Evolutionary conservation across 2,113 vertebrate genomes (phyloP).

Genomic region (Limanda limanda): DNA sequence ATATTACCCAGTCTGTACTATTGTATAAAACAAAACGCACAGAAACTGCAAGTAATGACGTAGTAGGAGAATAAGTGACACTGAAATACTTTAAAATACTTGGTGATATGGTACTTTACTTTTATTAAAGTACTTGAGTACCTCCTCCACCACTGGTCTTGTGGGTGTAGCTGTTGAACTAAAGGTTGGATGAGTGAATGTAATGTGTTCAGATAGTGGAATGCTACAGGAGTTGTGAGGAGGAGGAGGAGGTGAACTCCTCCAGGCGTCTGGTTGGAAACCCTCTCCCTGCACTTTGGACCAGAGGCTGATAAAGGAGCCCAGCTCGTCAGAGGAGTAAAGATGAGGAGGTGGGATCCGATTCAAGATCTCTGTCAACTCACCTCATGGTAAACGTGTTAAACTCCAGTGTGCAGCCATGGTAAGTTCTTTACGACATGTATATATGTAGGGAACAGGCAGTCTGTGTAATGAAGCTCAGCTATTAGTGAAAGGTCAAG

Average conservation of each 20-base stretch:
- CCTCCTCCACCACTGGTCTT: no score
- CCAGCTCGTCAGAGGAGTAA: slow-evolving; percentile 4
- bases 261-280: slow-evolving; percentile 39
- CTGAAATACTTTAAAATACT: no score
- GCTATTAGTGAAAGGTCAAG: not conserved
- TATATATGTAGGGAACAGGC: not conserved
- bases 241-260: slow-evolving; percentile 48
- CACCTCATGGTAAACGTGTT: not conserved
- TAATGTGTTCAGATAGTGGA: no score
- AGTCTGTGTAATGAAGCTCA: not conserved
- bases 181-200: no score
- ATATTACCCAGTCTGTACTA: no score
- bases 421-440: slow-evolving; percentile 55
- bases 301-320: slow-evolving; percentile 52
- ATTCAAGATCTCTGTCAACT: not conserved
- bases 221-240: not conserved
- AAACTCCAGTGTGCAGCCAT: slow-evolving; percentile 23
- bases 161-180: no score
- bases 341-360: slow-evolving; percentile 17
- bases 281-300: slow-evolving; percentile 63
- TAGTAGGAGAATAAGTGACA: no score
- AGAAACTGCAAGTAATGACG: no score
- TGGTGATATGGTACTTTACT: no score
- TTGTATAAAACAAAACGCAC: no score
- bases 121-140: no score